Evolutionary conservation across 2,797 vertebrate genomes (phyloP).

Genomic region (Eulemur rubriventer): DNA sequence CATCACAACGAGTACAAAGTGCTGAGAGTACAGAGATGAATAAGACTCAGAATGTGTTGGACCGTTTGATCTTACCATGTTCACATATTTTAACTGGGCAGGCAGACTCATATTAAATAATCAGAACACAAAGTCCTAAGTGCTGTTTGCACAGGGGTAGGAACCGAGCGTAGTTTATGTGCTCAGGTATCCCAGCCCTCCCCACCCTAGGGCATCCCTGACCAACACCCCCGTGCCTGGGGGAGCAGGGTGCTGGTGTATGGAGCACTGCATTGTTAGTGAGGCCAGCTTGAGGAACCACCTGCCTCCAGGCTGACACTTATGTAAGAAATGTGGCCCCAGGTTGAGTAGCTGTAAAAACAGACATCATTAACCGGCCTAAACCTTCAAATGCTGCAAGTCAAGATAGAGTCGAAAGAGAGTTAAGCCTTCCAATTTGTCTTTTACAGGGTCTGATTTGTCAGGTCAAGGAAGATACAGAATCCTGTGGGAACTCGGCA

Average conservation of each 20-base stretch:
- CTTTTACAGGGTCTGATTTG: background rate
- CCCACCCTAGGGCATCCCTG: background rate
- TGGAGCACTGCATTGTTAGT: background rate
- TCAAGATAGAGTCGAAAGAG: background rate
- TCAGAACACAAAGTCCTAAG: background rate
- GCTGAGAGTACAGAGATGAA: background rate
- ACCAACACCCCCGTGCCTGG: accelerated
- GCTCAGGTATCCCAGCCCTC: background rate
- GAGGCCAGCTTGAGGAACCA: background rate
- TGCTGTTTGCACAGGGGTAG: background rate
- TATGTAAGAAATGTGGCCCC: background rate
- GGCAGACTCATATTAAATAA: conserved; percentile 21
- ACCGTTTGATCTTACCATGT: background rate
- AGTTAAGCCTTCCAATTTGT: conserved; percentile 44
- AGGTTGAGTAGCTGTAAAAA: background rate
- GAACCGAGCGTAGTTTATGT: background rate
- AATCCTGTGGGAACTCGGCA: background rate
- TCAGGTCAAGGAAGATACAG: background rate
- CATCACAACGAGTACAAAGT: background rate
- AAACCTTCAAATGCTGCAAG: conserved; percentile 12
- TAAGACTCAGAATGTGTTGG: background rate
- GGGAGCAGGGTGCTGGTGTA: accelerated
- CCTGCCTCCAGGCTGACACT: background rate
- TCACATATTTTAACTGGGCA: conserved; percentile 8
- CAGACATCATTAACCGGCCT: conserved; percentile 17